phyloP scores from a whole-genome alignment of 2,888 invertebrate species.

The Belgica antarctica region DNA sequence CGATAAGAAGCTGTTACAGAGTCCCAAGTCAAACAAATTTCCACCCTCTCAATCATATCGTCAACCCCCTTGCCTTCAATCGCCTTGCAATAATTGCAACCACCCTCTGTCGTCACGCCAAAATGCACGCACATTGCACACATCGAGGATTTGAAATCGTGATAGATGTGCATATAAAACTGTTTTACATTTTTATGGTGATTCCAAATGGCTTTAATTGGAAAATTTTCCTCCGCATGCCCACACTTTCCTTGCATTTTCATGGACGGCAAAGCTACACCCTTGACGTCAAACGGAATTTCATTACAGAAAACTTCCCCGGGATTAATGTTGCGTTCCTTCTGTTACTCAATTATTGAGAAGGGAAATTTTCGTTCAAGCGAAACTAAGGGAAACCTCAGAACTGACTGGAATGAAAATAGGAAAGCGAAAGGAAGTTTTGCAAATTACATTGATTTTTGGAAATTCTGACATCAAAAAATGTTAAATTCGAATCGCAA shows the following conservation, averaged over 20 bases:
- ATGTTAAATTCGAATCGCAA: too few relatives aligned
- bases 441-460: too few relatives aligned
- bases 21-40: not conserved
- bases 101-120: constrained; percentile 20
- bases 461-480: too few relatives aligned
- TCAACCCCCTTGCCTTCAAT: too few relatives aligned
- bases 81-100: too few relatives aligned
- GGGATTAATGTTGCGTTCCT: not conserved
- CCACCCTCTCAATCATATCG: not conserved
- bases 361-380: not conserved
- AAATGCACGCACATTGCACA: constrained; percentile 7
- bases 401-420: too few relatives aligned
- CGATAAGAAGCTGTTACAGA: not conserved
- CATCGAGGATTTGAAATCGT: not conserved
- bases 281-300: constrained; percentile 9
- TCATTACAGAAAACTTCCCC: constrained; percentile 21
- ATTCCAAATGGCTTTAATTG: constrained; percentile 25
- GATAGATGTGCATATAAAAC: not conserved
- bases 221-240: constrained; percentile 13
- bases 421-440: not conserved
- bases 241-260: not conserved
- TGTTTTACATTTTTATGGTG: constrained; percentile 27
- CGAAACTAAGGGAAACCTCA: not conserved
- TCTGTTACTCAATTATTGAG: not conserved
- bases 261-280: not conserved